These are phyloP conservation scores for Acronicta aceris DNA, from an alignment of 2,888 invertebrate genomes.

Conservation along the genomic window DNA sequence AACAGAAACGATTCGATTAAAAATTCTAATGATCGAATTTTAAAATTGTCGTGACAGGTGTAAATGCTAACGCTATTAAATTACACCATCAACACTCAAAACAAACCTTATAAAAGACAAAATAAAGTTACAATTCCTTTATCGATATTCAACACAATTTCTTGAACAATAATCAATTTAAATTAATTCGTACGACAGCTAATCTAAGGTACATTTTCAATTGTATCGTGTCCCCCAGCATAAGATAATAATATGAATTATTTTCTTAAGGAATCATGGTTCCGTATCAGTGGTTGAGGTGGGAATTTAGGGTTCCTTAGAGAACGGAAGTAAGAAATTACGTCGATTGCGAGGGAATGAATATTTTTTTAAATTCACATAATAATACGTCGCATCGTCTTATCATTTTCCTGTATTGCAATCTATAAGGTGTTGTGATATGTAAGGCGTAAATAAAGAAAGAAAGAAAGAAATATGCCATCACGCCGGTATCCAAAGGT, in stretches of 20 bases:
- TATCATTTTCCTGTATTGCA: slow-evolving; percentile 18
- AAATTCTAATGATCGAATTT: slow-evolving; percentile 38
- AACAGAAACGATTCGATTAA: slow-evolving; percentile 9
- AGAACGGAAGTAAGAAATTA: slow-evolving; percentile 65
- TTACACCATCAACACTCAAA: not conserved
- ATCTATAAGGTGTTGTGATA: slow-evolving; percentile 3
- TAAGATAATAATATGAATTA: slow-evolving; percentile 31
- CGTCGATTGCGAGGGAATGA: slow-evolving; percentile 40
- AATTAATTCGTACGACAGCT: rapidly evolving
- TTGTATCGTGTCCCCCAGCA: slow-evolving; percentile 17
- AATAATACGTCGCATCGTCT: slow-evolving; percentile 11
- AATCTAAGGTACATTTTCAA: rapidly evolving
- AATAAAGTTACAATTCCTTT: slow-evolving; percentile 1
- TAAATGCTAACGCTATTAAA: slow-evolving; percentile 1
- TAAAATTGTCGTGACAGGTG: slow-evolving; percentile 48
- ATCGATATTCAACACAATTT: not conserved
- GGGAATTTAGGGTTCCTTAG: slow-evolving; percentile 67
- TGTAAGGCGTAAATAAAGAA: not conserved
- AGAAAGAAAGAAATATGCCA: not conserved
- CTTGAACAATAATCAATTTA: not conserved
- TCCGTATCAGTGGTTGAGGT: slow-evolving; percentile 69
- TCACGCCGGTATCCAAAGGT: too few species aligned
- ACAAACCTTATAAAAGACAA: rapidly evolving
- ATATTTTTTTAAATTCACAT: slow-evolving; percentile 33
- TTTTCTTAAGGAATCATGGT: slow-evolving; percentile 59